These are phyloP conservation scores for Sebastes steindachneri DNA, from an alignment of 2,797 vertebrate species.

Conservation along the genomic window DNA sequence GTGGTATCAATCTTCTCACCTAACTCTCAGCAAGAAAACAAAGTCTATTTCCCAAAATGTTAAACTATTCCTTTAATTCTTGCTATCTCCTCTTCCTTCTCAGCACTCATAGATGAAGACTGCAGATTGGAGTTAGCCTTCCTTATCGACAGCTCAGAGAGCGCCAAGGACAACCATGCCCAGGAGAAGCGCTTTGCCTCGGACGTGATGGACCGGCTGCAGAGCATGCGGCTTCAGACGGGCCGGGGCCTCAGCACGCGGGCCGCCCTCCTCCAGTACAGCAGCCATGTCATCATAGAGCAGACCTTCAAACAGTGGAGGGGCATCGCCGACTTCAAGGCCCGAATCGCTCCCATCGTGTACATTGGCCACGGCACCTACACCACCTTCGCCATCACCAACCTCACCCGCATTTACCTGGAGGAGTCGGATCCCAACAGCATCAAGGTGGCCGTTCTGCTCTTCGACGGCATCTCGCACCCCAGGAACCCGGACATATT, in stretches of 20 bases:
- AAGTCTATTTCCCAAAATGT: background rate
- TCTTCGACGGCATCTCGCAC: slow-evolving; percentile 89
- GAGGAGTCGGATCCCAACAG: slow-evolving; percentile 83
- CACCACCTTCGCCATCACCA: slow-evolving; percentile 92
- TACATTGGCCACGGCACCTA: slow-evolving; percentile 93
- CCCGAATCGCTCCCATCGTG: slow-evolving; percentile 79
- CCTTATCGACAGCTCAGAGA: slow-evolving; percentile 92
- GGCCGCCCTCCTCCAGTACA: slow-evolving; percentile 91
- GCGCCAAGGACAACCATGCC: slow-evolving; percentile 90
- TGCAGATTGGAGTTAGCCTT: slow-evolving; percentile 91
- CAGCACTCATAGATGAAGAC: slow-evolving; percentile 78
- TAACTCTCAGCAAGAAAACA: no score
- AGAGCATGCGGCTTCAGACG: slow-evolving; percentile 82
- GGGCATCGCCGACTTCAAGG: slow-evolving; percentile 85
- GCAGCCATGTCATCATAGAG: slow-evolving; percentile 89
- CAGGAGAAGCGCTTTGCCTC: slow-evolving; percentile 88
- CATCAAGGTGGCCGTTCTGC: slow-evolving; percentile 88
- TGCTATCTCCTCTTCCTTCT: background rate
- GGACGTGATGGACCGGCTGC: slow-evolving; percentile 84
- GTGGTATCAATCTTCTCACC: no score
- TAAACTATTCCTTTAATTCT: background rate
- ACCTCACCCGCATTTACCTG: slow-evolving; percentile 90
- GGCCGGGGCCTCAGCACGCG: slow-evolving; percentile 83
- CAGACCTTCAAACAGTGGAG: slow-evolving; percentile 90
- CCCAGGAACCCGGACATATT: slow-evolving; percentile 92